These are phyloP conservation scores for Pseudorhombus dupliciocellatus DNA, from an alignment of 2,113 vertebrate genomes.

Conservation along the genomic window DNA sequence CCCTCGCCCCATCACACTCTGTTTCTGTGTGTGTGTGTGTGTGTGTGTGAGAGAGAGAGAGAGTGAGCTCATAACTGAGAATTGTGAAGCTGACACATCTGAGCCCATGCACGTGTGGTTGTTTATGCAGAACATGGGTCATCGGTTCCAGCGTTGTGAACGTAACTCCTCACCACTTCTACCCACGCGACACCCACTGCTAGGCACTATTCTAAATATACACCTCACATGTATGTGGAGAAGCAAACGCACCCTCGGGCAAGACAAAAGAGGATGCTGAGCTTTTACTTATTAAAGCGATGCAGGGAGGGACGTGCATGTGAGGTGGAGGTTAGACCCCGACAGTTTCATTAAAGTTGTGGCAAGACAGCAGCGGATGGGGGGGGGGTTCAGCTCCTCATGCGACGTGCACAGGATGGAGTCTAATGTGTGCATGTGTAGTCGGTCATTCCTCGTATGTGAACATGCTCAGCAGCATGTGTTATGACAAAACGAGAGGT, in stretches of 20 bases:
- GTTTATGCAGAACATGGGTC: slow-evolving; percentile 23
- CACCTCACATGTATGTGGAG: slow-evolving; percentile 53
- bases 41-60: background rate
- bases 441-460: background rate
- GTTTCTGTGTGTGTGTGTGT: slow-evolving; percentile 9
- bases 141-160: slow-evolving; percentile 34
- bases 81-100: slow-evolving; percentile 21
- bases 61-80: slow-evolving; percentile 3
- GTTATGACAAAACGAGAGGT: background rate
- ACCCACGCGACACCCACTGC: slow-evolving; percentile 31
- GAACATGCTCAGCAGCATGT: slow-evolving; percentile 5
- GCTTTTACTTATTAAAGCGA: slow-evolving; percentile 51
- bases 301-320: slow-evolving; percentile 35
- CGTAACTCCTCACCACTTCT: slow-evolving; percentile 35
- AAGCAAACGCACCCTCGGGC: slow-evolving; percentile 17
- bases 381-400: slow-evolving; percentile 15
- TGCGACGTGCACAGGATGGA: background rate
- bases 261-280: slow-evolving; percentile 43
- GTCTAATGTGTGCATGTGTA: background rate
- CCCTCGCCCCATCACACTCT: background rate
- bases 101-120: slow-evolving; percentile 19
- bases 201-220: slow-evolving; percentile 64
- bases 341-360: slow-evolving; percentile 28
- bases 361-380: slow-evolving; percentile 2
- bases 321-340: slow-evolving; percentile 17